Base-by-base conservation (phyloP, 2,113 vertebrate species). In the Lathamus discolor region DNA sequence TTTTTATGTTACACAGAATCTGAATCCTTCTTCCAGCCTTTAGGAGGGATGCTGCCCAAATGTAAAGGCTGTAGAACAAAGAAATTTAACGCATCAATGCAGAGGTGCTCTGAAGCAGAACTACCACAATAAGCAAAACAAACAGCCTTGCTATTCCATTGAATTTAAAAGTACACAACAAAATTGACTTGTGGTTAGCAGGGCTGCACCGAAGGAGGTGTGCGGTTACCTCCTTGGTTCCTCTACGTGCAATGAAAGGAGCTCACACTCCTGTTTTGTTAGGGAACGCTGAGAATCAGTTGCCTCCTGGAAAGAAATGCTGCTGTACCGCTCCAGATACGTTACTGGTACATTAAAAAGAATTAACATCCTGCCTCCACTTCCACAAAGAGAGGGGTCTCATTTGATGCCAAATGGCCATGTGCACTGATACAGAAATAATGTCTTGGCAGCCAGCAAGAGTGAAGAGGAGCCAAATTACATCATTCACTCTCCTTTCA, bases 401-500 rank as follows among this genome's bases (percentile, higher is more conserved):
- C 4, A 1, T 29, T 67, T 27, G 55, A 54, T 92, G 64, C 90
- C 90, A 95, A 97, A 55, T 57, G 75, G 37, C 83, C 84, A 35
- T 92, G 70, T 93, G 66, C 64, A 81, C 67, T 69, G 91, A 90
- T 84, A 96, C 33, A 93, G 82, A 90, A 97, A 97, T 95, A 93
- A 96, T 57, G 80, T 46, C 68, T 80, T 95, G 82, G 92, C 93
- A 93, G 72, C 3, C 72, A 85, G 33, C 48, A 80, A 76, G 46
- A 88, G 20, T 37, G 78, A 82, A 91, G 87, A 86, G 79, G 62
- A 70, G 92, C 90, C 86, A 95, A 92, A 96, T 96, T 67, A 87
- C 57, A 91, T 97, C 90, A 97, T 70, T 97, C 89, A 72, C 43
- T 90, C 88, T 49, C 85, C 62, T 91, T 97, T 91, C 85, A 90